phyloP scores from a whole-genome alignment of 2,888 invertebrate species.

The Diachrysia chrysitis region DNA sequence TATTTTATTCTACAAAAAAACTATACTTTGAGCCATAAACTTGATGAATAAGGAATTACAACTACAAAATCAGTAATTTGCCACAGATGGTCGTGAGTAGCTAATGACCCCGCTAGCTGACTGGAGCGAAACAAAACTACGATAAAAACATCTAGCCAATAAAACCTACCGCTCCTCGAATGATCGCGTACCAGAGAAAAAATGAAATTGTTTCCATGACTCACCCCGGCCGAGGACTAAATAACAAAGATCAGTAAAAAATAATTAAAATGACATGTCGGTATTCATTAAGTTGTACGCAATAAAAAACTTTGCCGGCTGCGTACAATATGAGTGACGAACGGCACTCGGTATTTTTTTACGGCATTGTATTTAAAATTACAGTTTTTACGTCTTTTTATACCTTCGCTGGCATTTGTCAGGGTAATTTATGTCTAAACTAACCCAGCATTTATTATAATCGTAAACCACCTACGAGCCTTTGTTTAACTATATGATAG shows the following conservation, averaged over 20 bases:
- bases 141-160: slow-evolving; percentile 67
- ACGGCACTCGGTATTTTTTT: slow-evolving; percentile 19
- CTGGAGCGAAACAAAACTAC: slow-evolving; percentile 71
- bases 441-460: slow-evolving; percentile 27
- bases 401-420: slow-evolving; percentile 9
- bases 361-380: slow-evolving; percentile 51
- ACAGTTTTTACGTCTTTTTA: slow-evolving; percentile 40
- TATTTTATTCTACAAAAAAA: slow-evolving; percentile 48
- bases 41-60: slow-evolving; percentile 56
- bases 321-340: slow-evolving; percentile 45
- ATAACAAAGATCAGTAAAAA: slow-evolving; percentile 57
- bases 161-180: slow-evolving; percentile 49
- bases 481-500: slow-evolving; percentile 29
- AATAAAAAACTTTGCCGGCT: slow-evolving; percentile 42
- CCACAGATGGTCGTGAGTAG: slow-evolving; percentile 56
- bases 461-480: slow-evolving; percentile 27
- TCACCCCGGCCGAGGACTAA: slow-evolving; percentile 61
- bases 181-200: slow-evolving; percentile 54
- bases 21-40: slow-evolving; percentile 46
- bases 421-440: slow-evolving; percentile 39
- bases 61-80: slow-evolving; percentile 58
- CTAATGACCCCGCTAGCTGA: slow-evolving; percentile 66
- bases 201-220: slow-evolving; percentile 65
- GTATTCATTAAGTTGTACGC: slow-evolving; percentile 42
- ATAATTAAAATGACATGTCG: slow-evolving; percentile 51